Base-by-base conservation (phyloP, 2,797 vertebrate species). In the Anabas testudineus region DNA sequence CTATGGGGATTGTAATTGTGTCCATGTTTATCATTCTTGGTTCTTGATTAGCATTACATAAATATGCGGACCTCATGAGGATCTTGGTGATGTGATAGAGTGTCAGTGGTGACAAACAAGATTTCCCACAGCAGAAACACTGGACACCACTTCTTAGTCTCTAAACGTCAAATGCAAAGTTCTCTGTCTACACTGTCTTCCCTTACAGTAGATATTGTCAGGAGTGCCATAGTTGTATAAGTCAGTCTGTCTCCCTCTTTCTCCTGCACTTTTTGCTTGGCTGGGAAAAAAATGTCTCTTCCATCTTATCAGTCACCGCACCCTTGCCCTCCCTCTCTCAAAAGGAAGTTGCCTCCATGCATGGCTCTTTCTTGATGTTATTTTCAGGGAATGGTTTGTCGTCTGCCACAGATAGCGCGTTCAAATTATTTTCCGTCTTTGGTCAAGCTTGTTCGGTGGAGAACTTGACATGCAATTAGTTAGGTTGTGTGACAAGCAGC, bases 231-330 rank as follows among this genome's bases (percentile, higher is more conserved):
- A 62, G 72, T 71, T 81, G 39, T 53, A 39, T n/a, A 60, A 54
- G 58, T 65, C 36, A 56, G 45, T 42, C 51, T 19, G 15, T 47
- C 26, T 57, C 32, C n/a, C 41, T 52, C 22, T 61, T 41, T n/a
- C 16, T 46, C 24, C 24, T 42, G 21, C 24, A 24, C 71, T 78
- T 41, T 16, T 74, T 22, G 68, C 78, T 74, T 61, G 64, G 69
- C 76, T 71, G 60, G 51, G 76, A 78, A 71, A 80, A 67, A 91
- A 87, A 87, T 81, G 84, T 75, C 72, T 84, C 78, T 76, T 78
- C 80, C 78, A 69, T 90, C 89, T 94, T 94, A 93, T 94, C 93
- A 87, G 89, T 32, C 71, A 12, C 88, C 76, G 18, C 89, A 53
- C 88, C 90, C 89, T 84, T 49, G 58, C 64, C 75, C 83, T 86